Evolutionary conservation across 37 sponge, comb jelly and placozoan genomes (phyloP).

Genomic region (Tethya wilhelma): DNA sequence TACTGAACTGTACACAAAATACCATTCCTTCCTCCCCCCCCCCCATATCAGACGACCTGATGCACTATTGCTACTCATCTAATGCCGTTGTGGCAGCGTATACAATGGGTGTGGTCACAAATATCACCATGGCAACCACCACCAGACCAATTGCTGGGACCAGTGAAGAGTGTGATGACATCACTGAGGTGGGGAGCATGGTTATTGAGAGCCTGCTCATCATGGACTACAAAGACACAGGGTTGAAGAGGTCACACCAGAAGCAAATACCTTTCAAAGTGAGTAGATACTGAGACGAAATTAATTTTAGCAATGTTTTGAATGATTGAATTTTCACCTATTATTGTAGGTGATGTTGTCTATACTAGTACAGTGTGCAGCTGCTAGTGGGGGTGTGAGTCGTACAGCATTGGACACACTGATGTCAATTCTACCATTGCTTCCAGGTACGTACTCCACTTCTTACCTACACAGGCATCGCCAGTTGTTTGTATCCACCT

Average conservation of each 20-base stretch:
- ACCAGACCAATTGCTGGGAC: neutral
- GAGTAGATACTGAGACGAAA: neutral
- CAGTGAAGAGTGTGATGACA: neutral
- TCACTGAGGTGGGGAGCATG: slow-evolving; percentile 16
- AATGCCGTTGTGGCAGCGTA: slow-evolving; percentile 35
- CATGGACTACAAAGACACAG: neutral
- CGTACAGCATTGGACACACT: slow-evolving; percentile 19
- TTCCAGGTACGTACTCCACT: slow-evolving; percentile 38
- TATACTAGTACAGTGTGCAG: slow-evolving; percentile 18
- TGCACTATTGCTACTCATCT: slow-evolving; percentile 24
- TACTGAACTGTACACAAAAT: no score
- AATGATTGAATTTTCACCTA: neutral
- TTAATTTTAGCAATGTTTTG: neutral
- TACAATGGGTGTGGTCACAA: slow-evolving; percentile 31
- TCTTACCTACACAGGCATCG: no score
- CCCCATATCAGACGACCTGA: no score
- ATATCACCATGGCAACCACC: slow-evolving; percentile 36
- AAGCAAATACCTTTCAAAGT: slow-evolving; percentile 16
- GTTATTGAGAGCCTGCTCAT: slow-evolving; percentile 24
- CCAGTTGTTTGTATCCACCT: neutral
- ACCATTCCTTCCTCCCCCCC: neutral
- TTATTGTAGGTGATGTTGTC: slow-evolving; percentile 18
- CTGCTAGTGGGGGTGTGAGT: neutral
- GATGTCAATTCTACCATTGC: slow-evolving; percentile 37
- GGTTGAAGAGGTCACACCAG: no score